A percentile compares a stretch with the other conserved stretches of the same genome.
Evolutionary conservation across 2,113 vertebrate genomes (phyloP).

Genomic region (Charadrius vociferus): DNA sequence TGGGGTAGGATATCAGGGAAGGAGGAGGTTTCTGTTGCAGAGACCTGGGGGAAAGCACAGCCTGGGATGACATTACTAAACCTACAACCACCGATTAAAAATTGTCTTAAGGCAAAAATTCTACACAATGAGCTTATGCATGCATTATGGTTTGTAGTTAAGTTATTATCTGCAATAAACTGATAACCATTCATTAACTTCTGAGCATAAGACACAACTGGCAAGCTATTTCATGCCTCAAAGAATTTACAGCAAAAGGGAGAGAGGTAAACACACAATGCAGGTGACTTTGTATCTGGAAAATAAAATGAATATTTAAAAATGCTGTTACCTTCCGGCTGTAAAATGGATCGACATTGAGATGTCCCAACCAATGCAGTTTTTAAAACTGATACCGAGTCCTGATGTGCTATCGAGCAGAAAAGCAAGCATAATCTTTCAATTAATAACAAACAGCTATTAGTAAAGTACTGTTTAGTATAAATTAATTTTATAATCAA

Average conservation of each 20-base stretch:
- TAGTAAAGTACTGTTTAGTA: not conserved
- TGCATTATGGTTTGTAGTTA: constrained; percentile 55
- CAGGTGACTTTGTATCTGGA: constrained; percentile 69
- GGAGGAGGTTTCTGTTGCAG: not conserved
- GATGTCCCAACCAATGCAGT: constrained; percentile 11
- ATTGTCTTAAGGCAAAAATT: constrained; percentile 61
- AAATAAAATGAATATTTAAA: constrained; percentile 69
- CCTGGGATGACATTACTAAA: not conserved
- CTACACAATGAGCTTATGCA: constrained; percentile 45
- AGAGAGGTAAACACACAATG: not conserved
- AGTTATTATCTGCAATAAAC: constrained; percentile 72
- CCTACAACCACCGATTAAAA: not conserved
- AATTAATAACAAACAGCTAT: not conserved
- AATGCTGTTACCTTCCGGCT: constrained; percentile 29
- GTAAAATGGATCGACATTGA: constrained; percentile 26
- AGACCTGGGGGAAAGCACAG: not conserved
- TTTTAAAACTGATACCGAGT: constrained; percentile 26
- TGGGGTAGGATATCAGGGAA: not conserved
- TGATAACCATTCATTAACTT: constrained; percentile 77
- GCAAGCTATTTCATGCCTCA: constrained; percentile 80
- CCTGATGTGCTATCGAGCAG: not conserved
- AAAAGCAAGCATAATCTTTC: not conserved
- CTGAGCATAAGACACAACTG: constrained; percentile 66
- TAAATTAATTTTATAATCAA: constrained; percentile 34
- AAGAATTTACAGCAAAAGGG: constrained; percentile 76